These are phyloP conservation scores for Trachelus iudaicus DNA, from an alignment of 2,888 invertebrate species.

Conservation along the genomic window DNA sequence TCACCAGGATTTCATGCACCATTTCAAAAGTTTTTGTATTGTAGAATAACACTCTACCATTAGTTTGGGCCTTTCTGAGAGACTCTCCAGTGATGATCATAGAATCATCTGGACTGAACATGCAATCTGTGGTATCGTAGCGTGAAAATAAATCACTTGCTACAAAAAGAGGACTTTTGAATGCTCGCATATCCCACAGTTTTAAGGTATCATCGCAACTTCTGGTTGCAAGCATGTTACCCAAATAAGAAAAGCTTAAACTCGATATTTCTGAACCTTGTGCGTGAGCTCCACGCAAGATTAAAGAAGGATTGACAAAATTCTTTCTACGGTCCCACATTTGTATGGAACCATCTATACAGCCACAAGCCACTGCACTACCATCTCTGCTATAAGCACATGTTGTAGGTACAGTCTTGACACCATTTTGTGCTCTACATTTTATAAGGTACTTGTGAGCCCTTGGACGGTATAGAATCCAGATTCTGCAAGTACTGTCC, in stretches of 20 bases:
- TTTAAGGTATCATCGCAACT: conserved; percentile 95
- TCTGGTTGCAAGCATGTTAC: conserved; percentile 80
- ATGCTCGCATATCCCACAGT: conserved; percentile 90
- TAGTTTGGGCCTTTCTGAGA: conserved; percentile 71
- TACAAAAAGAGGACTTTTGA: conserved; percentile 81
- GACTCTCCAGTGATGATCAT: conserved; percentile 91
- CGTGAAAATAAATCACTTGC: conserved; percentile 81
- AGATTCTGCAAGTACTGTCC: conserved; percentile 93
- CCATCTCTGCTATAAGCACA: conserved; percentile 89
- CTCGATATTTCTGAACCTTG: conserved; percentile 85
- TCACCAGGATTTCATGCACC: conserved; percentile 80
- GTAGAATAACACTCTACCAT: conserved; percentile 79
- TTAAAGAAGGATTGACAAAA: conserved; percentile 86
- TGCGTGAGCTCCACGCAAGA: conserved; percentile 84
- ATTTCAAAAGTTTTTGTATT: conserved; percentile 80
- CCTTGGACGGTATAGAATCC: conserved; percentile 85
- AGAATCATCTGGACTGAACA: conserved; percentile 93
- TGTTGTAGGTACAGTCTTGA: conserved; percentile 86
- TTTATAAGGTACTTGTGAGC: conserved; percentile 88
- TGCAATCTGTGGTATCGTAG: conserved; percentile 84
- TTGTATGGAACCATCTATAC: conserved; percentile 94
- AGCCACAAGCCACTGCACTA: conserved; percentile 88
- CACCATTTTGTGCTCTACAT: conserved; percentile 85
- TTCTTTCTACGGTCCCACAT: conserved; percentile 96
- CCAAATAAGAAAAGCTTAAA: conserved; percentile 89